A percentile compares a stretch with the other conserved stretches of the same genome.
These are phyloP conservation scores for Malthinus flaveolus DNA, from an alignment of 2,888 invertebrate genomes.

Conservation along the genomic window DNA sequence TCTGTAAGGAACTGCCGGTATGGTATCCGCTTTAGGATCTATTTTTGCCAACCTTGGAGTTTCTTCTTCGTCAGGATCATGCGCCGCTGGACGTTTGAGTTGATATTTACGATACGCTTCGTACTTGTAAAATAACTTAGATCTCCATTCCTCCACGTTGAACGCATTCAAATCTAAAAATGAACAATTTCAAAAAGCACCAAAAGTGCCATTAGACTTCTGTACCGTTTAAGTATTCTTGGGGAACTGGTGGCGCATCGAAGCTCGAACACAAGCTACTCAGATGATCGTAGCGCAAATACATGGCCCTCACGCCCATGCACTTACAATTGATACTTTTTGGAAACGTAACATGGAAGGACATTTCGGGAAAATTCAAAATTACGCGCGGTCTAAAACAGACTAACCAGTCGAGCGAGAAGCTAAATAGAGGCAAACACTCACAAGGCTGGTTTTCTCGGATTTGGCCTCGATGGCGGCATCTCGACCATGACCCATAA, in stretches of 20 bases:
- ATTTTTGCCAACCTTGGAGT: constrained; percentile 30
- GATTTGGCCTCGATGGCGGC: constrained; percentile 51
- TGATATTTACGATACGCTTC: constrained; percentile 31
- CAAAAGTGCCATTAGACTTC: not conserved
- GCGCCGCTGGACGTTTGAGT: constrained; percentile 1
- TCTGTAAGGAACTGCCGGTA: constrained; percentile 47
- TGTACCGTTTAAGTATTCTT: constrained; percentile 26
- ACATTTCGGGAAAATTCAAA: constrained; percentile 54
- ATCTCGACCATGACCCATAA: constrained; percentile 56
- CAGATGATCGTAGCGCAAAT: constrained; percentile 60
- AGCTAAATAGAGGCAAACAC: not conserved
- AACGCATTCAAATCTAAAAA: constrained; percentile 40
- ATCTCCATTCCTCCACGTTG: constrained; percentile 44
- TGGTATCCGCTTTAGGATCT: constrained; percentile 34
- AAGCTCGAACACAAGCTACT: constrained; percentile 55
- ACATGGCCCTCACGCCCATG: constrained; percentile 56
- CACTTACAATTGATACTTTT: constrained; percentile 51
- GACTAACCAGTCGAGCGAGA: no score
- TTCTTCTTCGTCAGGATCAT: constrained; percentile 20
- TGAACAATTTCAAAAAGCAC: not conserved
- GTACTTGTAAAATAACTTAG: constrained; percentile 47
- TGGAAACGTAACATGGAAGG: constrained; percentile 55
- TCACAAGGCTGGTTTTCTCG: constrained; percentile 46
- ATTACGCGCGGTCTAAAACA: constrained; percentile 51
- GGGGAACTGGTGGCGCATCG: constrained; percentile 27